A percentile compares a stretch with the other conserved stretches of the same genome.
Evolutionary conservation across 2,797 vertebrate species (phyloP).

Genomic region (Gymnodraco acuticeps): DNA sequence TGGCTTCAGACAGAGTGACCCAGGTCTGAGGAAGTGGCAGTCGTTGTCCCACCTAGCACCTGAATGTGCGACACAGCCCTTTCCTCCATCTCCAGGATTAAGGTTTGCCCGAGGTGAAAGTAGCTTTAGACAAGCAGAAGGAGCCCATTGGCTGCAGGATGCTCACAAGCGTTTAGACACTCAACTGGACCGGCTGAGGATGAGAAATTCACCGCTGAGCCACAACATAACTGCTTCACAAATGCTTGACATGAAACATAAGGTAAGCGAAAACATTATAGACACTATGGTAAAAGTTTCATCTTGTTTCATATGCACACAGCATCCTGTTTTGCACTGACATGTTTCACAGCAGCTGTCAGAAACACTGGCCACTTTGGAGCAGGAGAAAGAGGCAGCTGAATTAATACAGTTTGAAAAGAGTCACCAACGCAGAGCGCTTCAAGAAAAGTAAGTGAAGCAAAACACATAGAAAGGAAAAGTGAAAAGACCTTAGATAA

Average conservation of each 20-base stretch:
- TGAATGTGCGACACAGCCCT: slow-evolving; percentile 36
- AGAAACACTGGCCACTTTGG: slow-evolving; percentile 59
- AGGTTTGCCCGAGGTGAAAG: slow-evolving; percentile 58
- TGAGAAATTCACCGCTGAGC: slow-evolving; percentile 68
- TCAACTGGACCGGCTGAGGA: slow-evolving; percentile 70
- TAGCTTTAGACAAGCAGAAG: slow-evolving; percentile 56
- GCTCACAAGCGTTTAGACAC: slow-evolving; percentile 59
- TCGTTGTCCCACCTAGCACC: slow-evolving; percentile 74
- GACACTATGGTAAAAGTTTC: background rate
- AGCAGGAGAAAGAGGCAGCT: slow-evolving; percentile 74
- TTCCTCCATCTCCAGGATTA: slow-evolving; percentile 55
- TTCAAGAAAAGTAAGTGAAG: slow-evolving; percentile 80
- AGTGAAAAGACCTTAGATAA: background rate
- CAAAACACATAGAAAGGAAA: background rate
- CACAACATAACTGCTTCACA: slow-evolving; percentile 65
- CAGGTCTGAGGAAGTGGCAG: slow-evolving; percentile 73
- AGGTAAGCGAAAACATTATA: slow-evolving; percentile 62
- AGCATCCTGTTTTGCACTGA: background rate
- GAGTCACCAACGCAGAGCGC: slow-evolving; percentile 57
- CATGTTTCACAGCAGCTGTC: slow-evolving; percentile 72
- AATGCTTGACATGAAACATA: slow-evolving; percentile 78
- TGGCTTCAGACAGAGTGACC: slow-evolving; percentile 61
- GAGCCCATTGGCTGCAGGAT: slow-evolving; percentile 63
- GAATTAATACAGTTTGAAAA: slow-evolving; percentile 69
- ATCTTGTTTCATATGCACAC: background rate